Evolutionary conservation across 53 echinoderm and acorn worm species (phyloP), one percentile per base, ranked within the genome.

Genomic region (Mesocentrotus franciscanus): DNA sequence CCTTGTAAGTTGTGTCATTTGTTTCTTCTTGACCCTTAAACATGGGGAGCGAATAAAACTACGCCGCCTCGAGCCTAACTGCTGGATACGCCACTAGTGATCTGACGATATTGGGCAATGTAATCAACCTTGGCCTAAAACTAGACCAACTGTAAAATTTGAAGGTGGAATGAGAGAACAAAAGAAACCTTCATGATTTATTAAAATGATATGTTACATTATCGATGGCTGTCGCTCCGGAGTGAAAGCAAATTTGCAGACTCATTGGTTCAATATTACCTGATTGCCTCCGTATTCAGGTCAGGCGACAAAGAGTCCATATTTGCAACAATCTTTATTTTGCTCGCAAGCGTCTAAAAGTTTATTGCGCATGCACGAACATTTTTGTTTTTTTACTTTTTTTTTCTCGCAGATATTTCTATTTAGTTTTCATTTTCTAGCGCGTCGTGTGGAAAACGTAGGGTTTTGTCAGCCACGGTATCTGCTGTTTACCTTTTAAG

Each of bases 171-270:
- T 79, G 61, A 61, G 17, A 10, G 13, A 61, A 61, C 4, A 39
- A 57, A 10, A 85, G n/a, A 57, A 74, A 57, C 2, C 56, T 57
- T 26, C 27, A 57, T 85, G 8, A 58, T n/a, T 9, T 9, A 85
- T 7, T 4, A 56, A 57, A 58, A 12, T 26, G 22, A n/a, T 7
- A 12, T 26, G 18, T 55, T 85, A 55, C 85, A 79, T 79, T 79
- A 36, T 35, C 4, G 39, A 79, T 20, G 39, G 39, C 36, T 79
- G 79, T 35, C 79, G 39, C 16, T 10, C 8, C 35, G 39, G 79
- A 79, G 79, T 79, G 58, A 85, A 85, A 85, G 27, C 85, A 85
- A 57, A 58, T 85, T 85, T 85, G 85, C 39, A 35, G 79, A 79
- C 79, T 79, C 79, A 79, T 79, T 79, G 79, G 79, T 79, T 79